Base-by-base conservation (phyloP, 2,797 vertebrate genomes). In the Discoglossus pictus region DNA sequence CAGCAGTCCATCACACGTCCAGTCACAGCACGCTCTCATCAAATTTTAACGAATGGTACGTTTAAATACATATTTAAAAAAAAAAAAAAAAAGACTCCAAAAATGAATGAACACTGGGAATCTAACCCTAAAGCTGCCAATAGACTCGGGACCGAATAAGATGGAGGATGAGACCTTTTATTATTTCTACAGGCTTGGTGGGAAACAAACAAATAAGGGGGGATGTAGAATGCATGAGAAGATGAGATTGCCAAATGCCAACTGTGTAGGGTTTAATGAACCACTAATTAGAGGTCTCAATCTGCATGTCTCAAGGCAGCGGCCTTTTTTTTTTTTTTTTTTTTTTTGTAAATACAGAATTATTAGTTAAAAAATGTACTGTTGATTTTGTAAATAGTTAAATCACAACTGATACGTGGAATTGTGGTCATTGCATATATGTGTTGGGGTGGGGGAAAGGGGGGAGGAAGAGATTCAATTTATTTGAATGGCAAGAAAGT, bases 11-110 rank as follows among this genome's bases (percentile, higher is more conserved):
- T 86, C 96, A 98, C 91, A 93, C 95, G 82, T 91, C 90, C 86
- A 94, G 91, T 89, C 96, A 98, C 94, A 92, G 93, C 91, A 91
- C 95, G 86, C 94, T 98, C 86, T 95, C 96, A 85, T 99, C 96
- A 90, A 99, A 99, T 95, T 99, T 98, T 95, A 99, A 98, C 91
- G 97, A 99, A 97, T 99, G 97, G 97, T 99, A 99, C 91, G 97
- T 98, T 90, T 99, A 95, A 97, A 96, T 84, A 78, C 77, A 85
- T 84, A 79, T 76, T 76, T 76, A 74, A 70, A 62, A 62, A 20
- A 34, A 36, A 42, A 67, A 68, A 38, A 56, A 83, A n/a, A 93
- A 86, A 96, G 91, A 95, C 92, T 92, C 87, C 83, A 86, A 86
- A n/a, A n/a, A 89, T 81, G 87, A 88, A 84, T 79, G 87, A 92